These are phyloP conservation scores for Cyrtodaria siliqua DNA, from an alignment of 2,888 invertebrate species.

Conservation along the genomic window DNA sequence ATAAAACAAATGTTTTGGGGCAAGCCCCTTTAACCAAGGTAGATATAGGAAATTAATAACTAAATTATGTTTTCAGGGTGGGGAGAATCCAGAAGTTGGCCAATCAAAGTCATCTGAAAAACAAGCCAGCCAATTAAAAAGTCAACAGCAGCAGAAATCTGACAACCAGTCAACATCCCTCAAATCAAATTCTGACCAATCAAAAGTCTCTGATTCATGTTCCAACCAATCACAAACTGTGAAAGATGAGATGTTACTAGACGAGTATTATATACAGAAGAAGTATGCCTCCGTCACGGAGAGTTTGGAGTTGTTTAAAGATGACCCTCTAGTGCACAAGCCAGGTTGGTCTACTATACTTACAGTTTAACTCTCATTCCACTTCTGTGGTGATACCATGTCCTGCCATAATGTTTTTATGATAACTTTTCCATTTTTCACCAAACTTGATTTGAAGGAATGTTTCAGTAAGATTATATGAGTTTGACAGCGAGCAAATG, in stretches of 20 bases:
- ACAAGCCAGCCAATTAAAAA: neutral
- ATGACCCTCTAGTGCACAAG: constrained; percentile 87
- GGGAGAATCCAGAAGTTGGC: neutral
- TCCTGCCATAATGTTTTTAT: too few relatives aligned
- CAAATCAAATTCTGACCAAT: neutral
- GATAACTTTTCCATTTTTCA: too few relatives aligned
- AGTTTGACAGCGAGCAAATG: too few relatives aligned
- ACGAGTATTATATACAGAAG: constrained; percentile 87
- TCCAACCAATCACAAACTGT: neutral
- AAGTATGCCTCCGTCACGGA: constrained; percentile 84
- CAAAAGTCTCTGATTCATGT: neutral
- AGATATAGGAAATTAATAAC: too few relatives aligned
- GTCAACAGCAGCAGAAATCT: neutral
- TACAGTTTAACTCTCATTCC: too few relatives aligned
- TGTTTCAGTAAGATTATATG: too few relatives aligned
- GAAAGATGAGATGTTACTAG: constrained; percentile 44
- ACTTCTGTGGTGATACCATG: too few relatives aligned
- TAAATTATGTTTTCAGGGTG: too few relatives aligned
- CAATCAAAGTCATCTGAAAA: neutral
- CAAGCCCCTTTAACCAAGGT: too few relatives aligned
- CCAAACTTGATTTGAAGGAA: too few relatives aligned
- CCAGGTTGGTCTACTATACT: too few relatives aligned
- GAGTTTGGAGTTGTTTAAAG: constrained; percentile 87
- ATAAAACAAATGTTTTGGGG: too few relatives aligned
- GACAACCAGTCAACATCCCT: neutral